Evolutionary conservation across 2,797 vertebrate genomes (phyloP).

Genomic region (Lindbergichthys nudifrons): DNA sequence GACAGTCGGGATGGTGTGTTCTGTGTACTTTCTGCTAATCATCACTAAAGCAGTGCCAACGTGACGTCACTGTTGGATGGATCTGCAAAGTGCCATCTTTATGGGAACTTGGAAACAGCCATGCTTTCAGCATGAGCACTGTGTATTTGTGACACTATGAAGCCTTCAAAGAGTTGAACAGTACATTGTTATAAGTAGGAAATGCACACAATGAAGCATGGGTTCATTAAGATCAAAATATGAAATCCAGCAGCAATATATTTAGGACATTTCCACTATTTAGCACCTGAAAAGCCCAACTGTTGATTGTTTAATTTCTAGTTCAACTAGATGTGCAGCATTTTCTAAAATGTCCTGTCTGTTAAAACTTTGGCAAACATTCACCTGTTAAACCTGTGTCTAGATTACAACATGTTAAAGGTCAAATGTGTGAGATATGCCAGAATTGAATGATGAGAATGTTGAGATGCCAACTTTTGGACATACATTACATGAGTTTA

Average conservation of each 20-base stretch:
- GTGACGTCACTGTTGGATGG: not conserved
- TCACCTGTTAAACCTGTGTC: not conserved
- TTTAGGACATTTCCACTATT: no score
- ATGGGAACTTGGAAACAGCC: not conserved
- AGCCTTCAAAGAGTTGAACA: no score
- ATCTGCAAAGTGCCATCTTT: not conserved
- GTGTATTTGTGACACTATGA: not conserved
- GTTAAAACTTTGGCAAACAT: not conserved
- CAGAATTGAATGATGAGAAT: no score
- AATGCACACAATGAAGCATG: not conserved
- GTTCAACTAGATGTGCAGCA: not conserved
- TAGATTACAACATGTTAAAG: not conserved
- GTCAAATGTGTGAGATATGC: no score
- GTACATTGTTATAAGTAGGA: no score
- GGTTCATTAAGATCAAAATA: not conserved
- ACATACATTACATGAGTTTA: no score
- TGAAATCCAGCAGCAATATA: no score
- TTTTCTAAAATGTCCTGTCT: not conserved
- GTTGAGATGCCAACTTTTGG: no score
- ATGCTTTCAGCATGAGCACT: not conserved
- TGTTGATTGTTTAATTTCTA: no score
- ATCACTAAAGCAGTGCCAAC: not conserved
- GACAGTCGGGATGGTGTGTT: conserved; percentile 10
- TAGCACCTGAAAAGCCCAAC: no score
- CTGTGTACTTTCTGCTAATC: not conserved